A percentile compares a stretch with the other conserved stretches of the same genome.
Conservation (phyloP, 2,797 vertebrate species). For the Tarsius wallacei region DNA sequence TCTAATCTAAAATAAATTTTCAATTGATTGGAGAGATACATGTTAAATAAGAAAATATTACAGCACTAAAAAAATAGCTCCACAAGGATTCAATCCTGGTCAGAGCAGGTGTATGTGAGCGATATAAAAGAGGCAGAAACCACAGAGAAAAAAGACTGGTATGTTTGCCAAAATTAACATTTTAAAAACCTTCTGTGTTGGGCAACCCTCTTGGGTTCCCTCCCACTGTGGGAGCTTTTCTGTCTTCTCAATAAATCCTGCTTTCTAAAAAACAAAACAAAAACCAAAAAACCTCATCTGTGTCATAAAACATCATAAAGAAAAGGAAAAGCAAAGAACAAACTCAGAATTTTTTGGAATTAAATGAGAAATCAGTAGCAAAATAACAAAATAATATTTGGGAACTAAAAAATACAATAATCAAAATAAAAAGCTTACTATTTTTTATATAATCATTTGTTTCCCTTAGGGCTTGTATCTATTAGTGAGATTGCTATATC, state of each 20-base stretch:
- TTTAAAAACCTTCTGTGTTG: neutral
- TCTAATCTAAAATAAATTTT: constrained; percentile 21
- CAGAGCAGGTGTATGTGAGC: no score
- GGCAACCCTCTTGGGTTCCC: no score
- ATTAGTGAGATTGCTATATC: no score
- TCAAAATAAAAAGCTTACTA: neutral
- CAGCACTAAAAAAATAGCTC: neutral
- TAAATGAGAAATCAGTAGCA: constrained; percentile 5
- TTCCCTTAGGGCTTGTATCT: no score
- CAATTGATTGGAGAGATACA: neutral
- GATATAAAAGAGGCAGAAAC: neutral
- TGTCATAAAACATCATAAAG: neutral
- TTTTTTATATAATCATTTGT: no score
- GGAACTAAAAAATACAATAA: neutral
- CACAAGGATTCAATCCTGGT: neutral
- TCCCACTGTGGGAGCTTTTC: no score
- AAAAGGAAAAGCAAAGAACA: neutral
- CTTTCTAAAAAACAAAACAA: no score
- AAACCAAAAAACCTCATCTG: no score
- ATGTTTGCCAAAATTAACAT: neutral
- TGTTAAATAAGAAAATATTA: neutral
- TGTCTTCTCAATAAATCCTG: no score
- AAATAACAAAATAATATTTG: neutral
- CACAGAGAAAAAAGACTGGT: neutral
- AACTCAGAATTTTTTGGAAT: neutral